Conservation (phyloP, 2,888 invertebrate species). For the Leptarthrus brevirostris region DNA sequence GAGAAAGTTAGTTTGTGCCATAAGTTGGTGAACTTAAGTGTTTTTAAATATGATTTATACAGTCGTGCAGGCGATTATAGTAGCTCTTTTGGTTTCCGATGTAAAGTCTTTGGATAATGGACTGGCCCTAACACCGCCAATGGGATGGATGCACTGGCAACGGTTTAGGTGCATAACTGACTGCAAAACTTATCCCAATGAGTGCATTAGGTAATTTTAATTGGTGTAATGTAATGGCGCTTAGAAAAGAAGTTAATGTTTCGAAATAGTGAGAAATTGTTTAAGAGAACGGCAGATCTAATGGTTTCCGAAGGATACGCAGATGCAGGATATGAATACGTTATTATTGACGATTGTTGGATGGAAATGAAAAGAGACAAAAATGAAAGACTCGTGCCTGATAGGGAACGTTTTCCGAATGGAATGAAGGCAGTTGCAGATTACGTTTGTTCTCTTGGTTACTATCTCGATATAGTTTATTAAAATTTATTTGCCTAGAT, state of each 20-base stretch:
- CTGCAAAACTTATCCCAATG: conserved; percentile 71
- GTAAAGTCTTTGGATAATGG: conserved; percentile 70
- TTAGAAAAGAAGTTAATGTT: neutral
- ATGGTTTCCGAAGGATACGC: conserved; percentile 76
- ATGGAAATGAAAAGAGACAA: conserved; percentile 72
- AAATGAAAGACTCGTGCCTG: conserved; percentile 73
- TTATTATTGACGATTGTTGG: conserved; percentile 85
- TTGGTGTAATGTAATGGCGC: neutral
- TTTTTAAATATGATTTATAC: neutral
- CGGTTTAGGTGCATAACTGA: conserved; percentile 73
- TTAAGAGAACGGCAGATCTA: conserved; percentile 72
- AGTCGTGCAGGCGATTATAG: neutral
- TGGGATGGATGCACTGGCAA: conserved; percentile 79
- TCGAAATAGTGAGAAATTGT: conserved; percentile 71
- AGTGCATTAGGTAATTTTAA: conserved; percentile 71
- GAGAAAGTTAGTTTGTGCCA: neutral
- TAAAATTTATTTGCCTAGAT: conserved; percentile 68
- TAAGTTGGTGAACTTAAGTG: neutral
- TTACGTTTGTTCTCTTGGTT: conserved; percentile 71
- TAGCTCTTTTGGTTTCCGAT: neutral
- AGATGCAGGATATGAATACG: conserved; percentile 78
- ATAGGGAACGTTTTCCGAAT: conserved; percentile 76
- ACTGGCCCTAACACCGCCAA: conserved; percentile 74
- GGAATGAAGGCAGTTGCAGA: conserved; percentile 79
- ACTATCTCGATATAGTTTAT: neutral